Conservation (phyloP, 35 echinoderm and acorn worm genomes). For the Patiria miniata region DNA sequence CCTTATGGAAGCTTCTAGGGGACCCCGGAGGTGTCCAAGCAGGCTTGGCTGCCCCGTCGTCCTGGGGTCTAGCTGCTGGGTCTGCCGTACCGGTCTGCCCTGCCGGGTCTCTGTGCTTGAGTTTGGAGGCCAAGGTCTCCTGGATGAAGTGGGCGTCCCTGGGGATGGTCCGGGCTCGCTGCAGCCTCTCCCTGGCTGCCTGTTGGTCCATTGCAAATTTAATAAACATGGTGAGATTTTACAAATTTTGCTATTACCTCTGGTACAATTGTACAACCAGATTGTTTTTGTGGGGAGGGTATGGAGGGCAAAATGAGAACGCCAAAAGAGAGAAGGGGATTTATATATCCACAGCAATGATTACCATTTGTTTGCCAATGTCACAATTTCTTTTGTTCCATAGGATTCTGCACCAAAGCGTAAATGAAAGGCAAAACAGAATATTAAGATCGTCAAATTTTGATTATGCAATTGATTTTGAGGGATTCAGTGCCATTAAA, state of each 20-base stretch:
- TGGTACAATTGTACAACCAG: too few species aligned
- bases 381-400: too few species aligned
- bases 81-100: not conserved
- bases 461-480: too few species aligned
- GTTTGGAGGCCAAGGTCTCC: constrained; percentile 54
- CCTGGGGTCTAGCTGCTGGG: not conserved
- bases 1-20: constrained; percentile 64
- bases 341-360: too few species aligned
- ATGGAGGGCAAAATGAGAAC: too few species aligned
- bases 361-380: too few species aligned
- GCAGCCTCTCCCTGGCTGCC: constrained; percentile 35
- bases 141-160: constrained; percentile 55
- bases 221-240: not conserved
- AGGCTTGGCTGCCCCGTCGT: constrained; percentile 39
- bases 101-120: constrained; percentile 44
- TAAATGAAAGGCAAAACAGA: too few species aligned
- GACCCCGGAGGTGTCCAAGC: constrained; percentile 73
- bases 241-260: not conserved
- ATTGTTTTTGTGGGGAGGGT: too few species aligned
- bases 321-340: too few species aligned
- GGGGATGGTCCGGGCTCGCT: not conserved
- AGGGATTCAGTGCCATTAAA: too few species aligned
- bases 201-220: not conserved
- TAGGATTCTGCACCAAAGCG: too few species aligned
- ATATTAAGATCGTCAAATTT: too few species aligned